Evolutionary conservation across 2,888 invertebrate species (phyloP).

Genomic region (Drosophila longiperda): DNA sequence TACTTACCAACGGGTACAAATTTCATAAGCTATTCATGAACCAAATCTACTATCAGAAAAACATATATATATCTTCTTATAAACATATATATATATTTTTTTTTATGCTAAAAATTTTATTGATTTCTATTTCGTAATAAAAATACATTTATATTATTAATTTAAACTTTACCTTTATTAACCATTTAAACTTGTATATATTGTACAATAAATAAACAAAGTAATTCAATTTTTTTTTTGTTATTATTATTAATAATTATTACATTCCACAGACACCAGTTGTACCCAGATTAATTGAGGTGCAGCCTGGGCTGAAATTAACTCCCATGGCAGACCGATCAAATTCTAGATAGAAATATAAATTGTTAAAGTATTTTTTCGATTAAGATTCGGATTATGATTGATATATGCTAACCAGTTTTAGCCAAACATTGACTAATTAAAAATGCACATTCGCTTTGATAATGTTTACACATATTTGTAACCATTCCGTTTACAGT

Average conservation of each 20-base stretch:
- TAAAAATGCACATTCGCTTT: slow-evolving; percentile 48
- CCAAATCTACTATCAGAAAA: not conserved
- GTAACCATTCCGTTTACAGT: rapidly evolving
- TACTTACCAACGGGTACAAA: rapidly evolving
- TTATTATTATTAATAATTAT: not conserved
- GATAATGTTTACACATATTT: slow-evolving; percentile 48
- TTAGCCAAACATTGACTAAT: slow-evolving; percentile 47
- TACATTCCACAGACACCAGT: not conserved
- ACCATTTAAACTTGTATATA: not conserved
- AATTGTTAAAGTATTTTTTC: not conserved
- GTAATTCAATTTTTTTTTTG: too few relatives aligned
- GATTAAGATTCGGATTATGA: not conserved
- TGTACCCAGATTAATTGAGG: not conserved
- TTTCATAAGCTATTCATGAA: not conserved
- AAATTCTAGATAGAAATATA: slow-evolving; percentile 19
- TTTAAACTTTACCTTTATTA: not conserved
- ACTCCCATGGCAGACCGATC: not conserved
- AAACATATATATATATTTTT: too few relatives aligned
- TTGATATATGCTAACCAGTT: slow-evolving; percentile 37
- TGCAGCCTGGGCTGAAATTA: not conserved
- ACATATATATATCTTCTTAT: too few relatives aligned
- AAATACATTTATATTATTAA: rapidly evolving
- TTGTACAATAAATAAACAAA: not conserved
- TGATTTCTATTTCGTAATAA: not conserved
- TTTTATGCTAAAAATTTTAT: not conserved